A percentile compares a stretch with the other conserved stretches of the same genome.
phyloP scores from a whole-genome alignment of 2,797 vertebrate species.

The Oreonectes daqikongensis region DNA sequence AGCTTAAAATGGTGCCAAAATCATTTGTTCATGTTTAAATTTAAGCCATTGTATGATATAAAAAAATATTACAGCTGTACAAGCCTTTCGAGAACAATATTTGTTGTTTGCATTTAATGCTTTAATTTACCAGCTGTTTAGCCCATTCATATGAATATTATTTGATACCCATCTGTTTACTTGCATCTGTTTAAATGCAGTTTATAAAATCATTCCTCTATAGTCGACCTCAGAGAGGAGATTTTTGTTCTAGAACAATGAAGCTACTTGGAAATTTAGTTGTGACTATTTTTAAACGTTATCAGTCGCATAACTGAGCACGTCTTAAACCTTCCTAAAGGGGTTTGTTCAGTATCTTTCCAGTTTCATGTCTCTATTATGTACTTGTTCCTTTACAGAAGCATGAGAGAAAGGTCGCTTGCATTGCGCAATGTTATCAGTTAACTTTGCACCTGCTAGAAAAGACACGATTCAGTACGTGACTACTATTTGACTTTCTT shows the following conservation, averaged over 20 bases:
- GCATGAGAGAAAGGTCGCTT: conserved; percentile 20
- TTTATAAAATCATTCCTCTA: not conserved
- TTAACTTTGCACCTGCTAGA: conserved; percentile 36
- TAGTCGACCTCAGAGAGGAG: not conserved
- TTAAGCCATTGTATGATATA: not conserved
- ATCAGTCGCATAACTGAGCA: not conserved
- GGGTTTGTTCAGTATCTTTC: not conserved
- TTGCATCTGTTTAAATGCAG: not conserved
- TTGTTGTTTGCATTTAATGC: not conserved
- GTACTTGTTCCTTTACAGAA: conserved; percentile 10
- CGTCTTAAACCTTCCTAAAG: not conserved
- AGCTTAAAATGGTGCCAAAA: conserved; percentile 4
- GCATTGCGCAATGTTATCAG: conserved; percentile 9
- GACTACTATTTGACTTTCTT: not conserved
- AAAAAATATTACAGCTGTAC: conserved; percentile 10
- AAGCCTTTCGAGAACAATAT: not conserved
- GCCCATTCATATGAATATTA: not conserved
- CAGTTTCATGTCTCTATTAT: not conserved
- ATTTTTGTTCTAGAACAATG: not conserved
- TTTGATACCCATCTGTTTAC: not conserved
- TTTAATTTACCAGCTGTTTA: not conserved
- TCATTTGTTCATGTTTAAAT: not conserved
- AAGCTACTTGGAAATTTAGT: not conserved
- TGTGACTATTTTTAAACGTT: not conserved
- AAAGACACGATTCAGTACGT: not conserved